phyloP scores from a whole-genome alignment of 2,113 vertebrate species.

The Burhinus oedicnemus region DNA sequence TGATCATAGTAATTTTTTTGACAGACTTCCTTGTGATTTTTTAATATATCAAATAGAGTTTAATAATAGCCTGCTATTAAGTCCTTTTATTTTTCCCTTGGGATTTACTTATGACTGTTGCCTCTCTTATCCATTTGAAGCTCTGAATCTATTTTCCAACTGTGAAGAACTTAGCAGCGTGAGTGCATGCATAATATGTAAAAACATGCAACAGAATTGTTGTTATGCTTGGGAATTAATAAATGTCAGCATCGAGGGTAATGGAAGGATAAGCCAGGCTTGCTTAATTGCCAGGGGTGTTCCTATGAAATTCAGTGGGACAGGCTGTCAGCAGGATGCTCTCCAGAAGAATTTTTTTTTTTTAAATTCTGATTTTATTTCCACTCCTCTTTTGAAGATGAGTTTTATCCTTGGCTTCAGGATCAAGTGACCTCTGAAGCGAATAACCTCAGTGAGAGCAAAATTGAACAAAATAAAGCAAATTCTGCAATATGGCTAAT shows the following conservation, averaged over 20 bases:
- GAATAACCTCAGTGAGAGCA: not conserved
- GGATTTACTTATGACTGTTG: constrained; percentile 61
- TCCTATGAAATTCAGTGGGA: not conserved
- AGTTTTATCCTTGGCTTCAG: not conserved
- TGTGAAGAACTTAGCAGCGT: constrained; percentile 23
- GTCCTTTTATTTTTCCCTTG: constrained; percentile 59
- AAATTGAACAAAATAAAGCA: not conserved
- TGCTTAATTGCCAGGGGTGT: not conserved
- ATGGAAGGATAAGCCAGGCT: not conserved
- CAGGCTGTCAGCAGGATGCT: not conserved
- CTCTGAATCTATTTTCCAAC: constrained; percentile 48
- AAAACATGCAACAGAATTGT: constrained; percentile 22
- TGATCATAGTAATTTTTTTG: constrained; percentile 70
- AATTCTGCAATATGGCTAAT: not conserved
- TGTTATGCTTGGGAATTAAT: constrained; percentile 20
- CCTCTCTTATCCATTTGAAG: constrained; percentile 27
- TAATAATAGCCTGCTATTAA: constrained; percentile 73
- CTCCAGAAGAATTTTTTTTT: not conserved
- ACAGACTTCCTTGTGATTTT: constrained; percentile 71
- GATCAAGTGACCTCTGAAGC: not conserved
- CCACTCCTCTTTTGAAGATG: not conserved
- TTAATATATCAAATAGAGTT: constrained; percentile 72
- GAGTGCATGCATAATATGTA: not conserved
- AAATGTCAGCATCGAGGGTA: not conserved
- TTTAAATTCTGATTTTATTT: not conserved